These are phyloP conservation scores for Helogale parvula DNA, from an alignment of 2,113 vertebrate genomes.

Conservation along the genomic window DNA sequence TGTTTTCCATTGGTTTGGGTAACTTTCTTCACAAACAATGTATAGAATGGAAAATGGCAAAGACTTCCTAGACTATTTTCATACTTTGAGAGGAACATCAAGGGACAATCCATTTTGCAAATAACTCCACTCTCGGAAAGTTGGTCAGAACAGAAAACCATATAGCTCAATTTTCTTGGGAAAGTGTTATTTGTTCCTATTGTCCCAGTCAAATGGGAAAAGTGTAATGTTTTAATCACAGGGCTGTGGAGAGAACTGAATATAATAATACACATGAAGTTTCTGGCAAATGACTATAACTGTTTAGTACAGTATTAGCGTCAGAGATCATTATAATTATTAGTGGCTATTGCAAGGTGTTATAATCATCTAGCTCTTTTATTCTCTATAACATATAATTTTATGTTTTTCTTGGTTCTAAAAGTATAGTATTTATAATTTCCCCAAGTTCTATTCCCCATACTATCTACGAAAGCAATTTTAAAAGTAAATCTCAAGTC, in stretches of 20 bases:
- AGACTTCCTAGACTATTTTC: not conserved
- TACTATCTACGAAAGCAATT: not conserved
- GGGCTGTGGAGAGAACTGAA: not conserved
- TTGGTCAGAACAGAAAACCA: not conserved
- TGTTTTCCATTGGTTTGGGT: not conserved
- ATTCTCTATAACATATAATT: not conserved
- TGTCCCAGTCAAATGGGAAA: not conserved
- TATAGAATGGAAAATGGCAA: not conserved
- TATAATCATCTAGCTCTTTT: constrained; percentile 22
- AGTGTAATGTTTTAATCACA: not conserved
- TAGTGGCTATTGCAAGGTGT: not conserved
- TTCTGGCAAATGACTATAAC: not conserved
- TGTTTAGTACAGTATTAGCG: not conserved
- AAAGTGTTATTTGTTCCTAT: not conserved
- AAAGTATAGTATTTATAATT: constrained; percentile 22
- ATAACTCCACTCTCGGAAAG: not conserved
- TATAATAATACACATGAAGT: not conserved
- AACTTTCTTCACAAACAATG: not conserved
- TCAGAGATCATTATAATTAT: not conserved
- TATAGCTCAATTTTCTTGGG: not conserved
- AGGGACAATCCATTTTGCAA: not conserved
- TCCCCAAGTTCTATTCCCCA: not conserved
- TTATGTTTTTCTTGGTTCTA: not conserved
- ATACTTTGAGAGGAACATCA: not conserved
- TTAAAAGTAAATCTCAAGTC: constrained; percentile 2